These are phyloP conservation scores for Arctia plantaginis DNA, from an alignment of 2,888 invertebrate species.

Conservation along the genomic window DNA sequence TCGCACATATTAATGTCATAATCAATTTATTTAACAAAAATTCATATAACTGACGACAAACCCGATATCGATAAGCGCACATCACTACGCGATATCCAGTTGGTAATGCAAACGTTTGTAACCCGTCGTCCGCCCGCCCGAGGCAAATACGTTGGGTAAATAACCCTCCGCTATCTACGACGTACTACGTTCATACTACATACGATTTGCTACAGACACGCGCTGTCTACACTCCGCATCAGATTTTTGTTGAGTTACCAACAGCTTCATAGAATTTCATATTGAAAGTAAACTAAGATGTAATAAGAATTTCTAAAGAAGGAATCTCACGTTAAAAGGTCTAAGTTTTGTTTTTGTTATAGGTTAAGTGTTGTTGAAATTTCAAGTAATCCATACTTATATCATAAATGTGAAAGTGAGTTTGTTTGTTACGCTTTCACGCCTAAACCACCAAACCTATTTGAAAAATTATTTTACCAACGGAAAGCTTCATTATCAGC, in stretches of 20 bases:
- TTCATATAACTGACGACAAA: no score
- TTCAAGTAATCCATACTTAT: no score
- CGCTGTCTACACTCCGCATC: slow-evolving; percentile 18
- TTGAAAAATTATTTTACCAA: no score
- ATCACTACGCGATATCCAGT: slow-evolving; percentile 77
- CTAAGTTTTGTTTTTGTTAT: not conserved
- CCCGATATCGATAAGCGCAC: slow-evolving; percentile 47
- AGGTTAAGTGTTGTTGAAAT: no score
- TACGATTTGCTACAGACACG: slow-evolving; percentile 35
- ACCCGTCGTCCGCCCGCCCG: slow-evolving; percentile 72
- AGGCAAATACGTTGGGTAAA: slow-evolving; percentile 76
- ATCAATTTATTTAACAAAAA: no score
- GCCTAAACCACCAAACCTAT: no score
- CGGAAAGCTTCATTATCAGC: no score
- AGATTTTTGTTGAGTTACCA: not conserved
- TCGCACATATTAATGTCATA: no score
- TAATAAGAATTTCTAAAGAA: not conserved
- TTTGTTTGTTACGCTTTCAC: no score
- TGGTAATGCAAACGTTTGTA: slow-evolving; percentile 83
- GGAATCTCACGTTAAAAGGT: not conserved
- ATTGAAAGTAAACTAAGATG: not conserved
- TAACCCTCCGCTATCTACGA: slow-evolving; percentile 59
- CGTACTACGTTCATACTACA: slow-evolving; percentile 37
- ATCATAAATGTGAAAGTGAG: no score
- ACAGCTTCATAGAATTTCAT: not conserved